Conservation (phyloP, 2,888 invertebrate genomes). For the Arctia plantaginis region DNA sequence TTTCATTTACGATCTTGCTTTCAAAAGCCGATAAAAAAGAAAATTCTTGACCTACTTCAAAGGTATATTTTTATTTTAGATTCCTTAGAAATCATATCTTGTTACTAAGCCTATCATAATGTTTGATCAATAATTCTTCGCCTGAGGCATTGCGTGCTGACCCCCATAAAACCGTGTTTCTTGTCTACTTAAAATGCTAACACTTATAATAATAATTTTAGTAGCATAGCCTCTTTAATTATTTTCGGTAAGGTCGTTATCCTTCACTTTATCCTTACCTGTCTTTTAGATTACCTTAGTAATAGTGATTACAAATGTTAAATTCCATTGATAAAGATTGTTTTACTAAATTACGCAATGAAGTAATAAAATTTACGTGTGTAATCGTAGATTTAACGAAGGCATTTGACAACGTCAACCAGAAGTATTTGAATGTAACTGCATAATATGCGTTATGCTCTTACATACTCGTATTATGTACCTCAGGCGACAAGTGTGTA, state of each 20-base stretch:
- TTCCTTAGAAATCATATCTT: conserved; percentile 12
- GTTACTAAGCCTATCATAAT: conserved; percentile 14
- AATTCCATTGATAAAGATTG: background rate
- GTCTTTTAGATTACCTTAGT: background rate
- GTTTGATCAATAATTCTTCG: conserved; percentile 44
- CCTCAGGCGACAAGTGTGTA: conserved; percentile 14
- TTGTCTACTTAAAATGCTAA: conserved; percentile 33
- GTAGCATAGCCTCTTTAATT: conserved; percentile 4
- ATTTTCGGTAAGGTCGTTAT: background rate
- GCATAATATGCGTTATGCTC: no score
- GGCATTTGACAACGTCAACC: conserved; percentile 6
- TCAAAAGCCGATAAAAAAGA: conserved; percentile 31
- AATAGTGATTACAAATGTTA: background rate
- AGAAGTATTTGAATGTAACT: conserved; percentile 11
- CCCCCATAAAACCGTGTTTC: conserved; percentile 21
- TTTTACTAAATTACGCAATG: background rate
- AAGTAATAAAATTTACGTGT: background rate
- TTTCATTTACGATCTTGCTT: conserved; percentile 39
- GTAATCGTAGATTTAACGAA: background rate
- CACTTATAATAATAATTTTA: conserved; percentile 13
- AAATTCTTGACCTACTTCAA: conserved; percentile 44
- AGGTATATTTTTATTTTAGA: background rate
- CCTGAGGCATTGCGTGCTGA: conserved; percentile 37
- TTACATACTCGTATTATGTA: no score
- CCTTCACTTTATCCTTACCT: conserved; percentile 6